phyloP scores from a whole-genome alignment of 2,113 vertebrate genomes.

The Sterna hirundo region DNA sequence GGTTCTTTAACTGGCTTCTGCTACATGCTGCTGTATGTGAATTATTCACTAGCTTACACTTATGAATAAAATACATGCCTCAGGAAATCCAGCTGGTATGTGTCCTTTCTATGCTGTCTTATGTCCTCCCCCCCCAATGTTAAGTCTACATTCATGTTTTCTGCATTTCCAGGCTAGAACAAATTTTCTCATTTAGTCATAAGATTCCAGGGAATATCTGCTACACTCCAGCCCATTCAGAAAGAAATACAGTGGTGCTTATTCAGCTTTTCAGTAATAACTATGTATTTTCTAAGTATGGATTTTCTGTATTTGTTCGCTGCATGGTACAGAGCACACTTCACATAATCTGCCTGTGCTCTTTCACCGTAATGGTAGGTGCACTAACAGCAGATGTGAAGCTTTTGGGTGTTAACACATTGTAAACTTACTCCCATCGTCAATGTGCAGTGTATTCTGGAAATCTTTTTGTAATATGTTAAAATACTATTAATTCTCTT shows the following conservation, averaged over 20 bases:
- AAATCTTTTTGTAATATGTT: neutral
- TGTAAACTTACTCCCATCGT: neutral
- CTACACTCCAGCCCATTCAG: neutral
- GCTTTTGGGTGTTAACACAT: neutral
- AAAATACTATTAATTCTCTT: neutral
- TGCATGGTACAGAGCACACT: neutral
- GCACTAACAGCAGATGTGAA: neutral
- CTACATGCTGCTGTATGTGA: neutral
- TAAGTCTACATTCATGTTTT: neutral
- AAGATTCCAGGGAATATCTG: neutral
- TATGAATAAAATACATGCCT: constrained; percentile 39
- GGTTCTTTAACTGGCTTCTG: neutral
- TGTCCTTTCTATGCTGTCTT: neutral
- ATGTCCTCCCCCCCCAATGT: neutral
- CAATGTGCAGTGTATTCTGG: neutral
- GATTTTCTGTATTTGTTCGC: neutral
- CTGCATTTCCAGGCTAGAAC: neutral
- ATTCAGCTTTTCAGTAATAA: neutral
- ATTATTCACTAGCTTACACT: constrained; percentile 36
- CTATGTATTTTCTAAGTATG: neutral
- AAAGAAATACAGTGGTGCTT: neutral
- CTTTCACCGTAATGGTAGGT: neutral
- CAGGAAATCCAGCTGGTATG: neutral
- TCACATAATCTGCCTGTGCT: neutral
- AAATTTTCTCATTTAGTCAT: neutral